Conservation (phyloP, 2,888 invertebrate species). For the Watsonalla cultraria region DNA sequence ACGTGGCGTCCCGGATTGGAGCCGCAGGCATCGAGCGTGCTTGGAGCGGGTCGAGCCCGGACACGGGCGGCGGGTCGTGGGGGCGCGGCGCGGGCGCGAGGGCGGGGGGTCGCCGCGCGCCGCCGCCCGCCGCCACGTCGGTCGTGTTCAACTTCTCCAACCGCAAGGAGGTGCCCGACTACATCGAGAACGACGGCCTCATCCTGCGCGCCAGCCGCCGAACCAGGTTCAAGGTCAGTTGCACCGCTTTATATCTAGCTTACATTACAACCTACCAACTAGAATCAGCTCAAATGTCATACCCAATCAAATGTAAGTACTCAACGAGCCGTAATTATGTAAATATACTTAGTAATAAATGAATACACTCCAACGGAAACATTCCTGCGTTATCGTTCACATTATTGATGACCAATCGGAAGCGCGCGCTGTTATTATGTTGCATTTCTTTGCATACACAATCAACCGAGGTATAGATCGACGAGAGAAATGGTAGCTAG, state of each 20-base stretch:
- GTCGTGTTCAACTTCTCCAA: conserved; percentile 93
- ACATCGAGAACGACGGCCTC: conserved; percentile 93
- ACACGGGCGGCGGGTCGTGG: conserved; percentile 10
- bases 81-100: conserved; percentile 18
- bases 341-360: no score
- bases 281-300: no score
- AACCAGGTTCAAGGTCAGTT: conserved; percentile 85
- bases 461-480: no score
- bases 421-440: no score
- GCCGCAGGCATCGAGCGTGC: conserved; percentile 57
- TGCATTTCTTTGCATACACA: no score
- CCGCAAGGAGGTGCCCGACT: conserved; percentile 92
- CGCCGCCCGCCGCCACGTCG: conserved; percentile 78
- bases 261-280: neutral
- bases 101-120: conserved; percentile 26
- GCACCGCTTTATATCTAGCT: neutral
- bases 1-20: conserved; percentile 37
- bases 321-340: no score
- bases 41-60: conserved; percentile 48
- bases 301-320: no score
- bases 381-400: no score
- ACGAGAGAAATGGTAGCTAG: no score
- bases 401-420: no score
- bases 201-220: conserved; percentile 82
- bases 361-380: no score